Conservation (phyloP, 2,797 vertebrate species). For the Coracias cyanogaster region DNA sequence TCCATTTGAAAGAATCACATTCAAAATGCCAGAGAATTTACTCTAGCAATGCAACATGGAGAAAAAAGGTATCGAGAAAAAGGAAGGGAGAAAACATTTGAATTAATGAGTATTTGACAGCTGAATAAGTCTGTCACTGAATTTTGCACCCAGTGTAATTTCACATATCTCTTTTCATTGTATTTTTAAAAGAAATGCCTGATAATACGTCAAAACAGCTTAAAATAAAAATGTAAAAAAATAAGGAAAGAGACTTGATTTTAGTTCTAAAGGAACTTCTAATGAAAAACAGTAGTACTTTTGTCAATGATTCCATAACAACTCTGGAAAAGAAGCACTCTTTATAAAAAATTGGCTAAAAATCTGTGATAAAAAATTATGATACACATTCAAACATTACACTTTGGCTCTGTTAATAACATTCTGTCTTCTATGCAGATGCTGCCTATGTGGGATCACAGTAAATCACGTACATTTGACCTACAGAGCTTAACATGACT, state of each 20-base stretch:
- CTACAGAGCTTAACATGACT: neutral
- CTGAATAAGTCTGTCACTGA: neutral
- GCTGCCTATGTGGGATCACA: neutral
- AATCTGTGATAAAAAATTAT: neutral
- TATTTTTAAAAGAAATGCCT: neutral
- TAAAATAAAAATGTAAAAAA: neutral
- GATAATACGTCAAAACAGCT: neutral
- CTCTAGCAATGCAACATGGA: neutral
- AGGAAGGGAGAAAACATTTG: neutral
- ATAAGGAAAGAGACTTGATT: neutral
- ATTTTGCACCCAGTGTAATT: neutral
- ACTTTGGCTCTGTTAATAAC: neutral
- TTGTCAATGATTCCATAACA: neutral
- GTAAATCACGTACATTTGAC: neutral
- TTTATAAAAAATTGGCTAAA: neutral
- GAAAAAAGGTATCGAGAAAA: neutral
- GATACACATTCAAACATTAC: neutral
- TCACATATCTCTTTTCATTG: neutral
- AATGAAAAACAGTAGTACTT: neutral
- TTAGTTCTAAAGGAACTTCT: neutral
- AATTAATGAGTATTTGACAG: neutral
- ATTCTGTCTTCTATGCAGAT: neutral
- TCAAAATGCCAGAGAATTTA: conserved; percentile 14
- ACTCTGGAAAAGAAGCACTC: neutral
- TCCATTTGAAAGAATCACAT: neutral